phyloP scores from a whole-genome alignment of 2,888 invertebrate genomes.

The Crepidodera aurea region DNA sequence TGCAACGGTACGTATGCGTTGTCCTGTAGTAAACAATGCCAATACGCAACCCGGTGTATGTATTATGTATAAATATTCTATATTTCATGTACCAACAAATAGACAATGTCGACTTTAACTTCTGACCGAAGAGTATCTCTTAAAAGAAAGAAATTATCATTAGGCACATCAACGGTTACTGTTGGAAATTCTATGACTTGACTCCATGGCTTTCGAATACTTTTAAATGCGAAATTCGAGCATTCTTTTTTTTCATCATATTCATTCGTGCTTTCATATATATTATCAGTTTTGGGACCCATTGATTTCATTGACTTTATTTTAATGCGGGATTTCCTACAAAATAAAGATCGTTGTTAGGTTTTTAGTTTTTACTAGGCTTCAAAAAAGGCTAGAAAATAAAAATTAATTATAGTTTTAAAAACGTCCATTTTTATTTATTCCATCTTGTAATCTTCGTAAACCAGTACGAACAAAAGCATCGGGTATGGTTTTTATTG shows the following conservation, averaged over 20 bases:
- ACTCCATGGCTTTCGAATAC: slow-evolving; percentile 64
- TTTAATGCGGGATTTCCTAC: no score
- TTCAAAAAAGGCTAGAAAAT: no score
- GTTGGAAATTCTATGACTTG: slow-evolving; percentile 65
- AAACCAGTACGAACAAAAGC: no score
- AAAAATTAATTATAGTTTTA: no score
- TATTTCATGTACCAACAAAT: slow-evolving; percentile 62
- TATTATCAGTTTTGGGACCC: background rate
- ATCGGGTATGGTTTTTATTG: no score
- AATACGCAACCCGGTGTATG: no score
- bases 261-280: slow-evolving; percentile 42
- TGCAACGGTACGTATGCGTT: background rate
- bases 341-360: no score
- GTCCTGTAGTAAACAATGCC: background rate
- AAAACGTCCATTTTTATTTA: no score
- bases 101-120: slow-evolving; percentile 64
- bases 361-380: no score
- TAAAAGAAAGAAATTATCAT: slow-evolving; percentile 63
- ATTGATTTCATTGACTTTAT: slow-evolving; percentile 6
- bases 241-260: slow-evolving; percentile 46
- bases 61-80: background rate
- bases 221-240: slow-evolving; percentile 61
- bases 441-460: no score
- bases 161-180: slow-evolving; percentile 61
- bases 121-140: slow-evolving; percentile 66